Percentiles rank a stretch among this genome's conserved stretches.
Evolutionary conservation across 2,797 vertebrate genomes (phyloP).

Genomic region (Zalophus californianus): DNA sequence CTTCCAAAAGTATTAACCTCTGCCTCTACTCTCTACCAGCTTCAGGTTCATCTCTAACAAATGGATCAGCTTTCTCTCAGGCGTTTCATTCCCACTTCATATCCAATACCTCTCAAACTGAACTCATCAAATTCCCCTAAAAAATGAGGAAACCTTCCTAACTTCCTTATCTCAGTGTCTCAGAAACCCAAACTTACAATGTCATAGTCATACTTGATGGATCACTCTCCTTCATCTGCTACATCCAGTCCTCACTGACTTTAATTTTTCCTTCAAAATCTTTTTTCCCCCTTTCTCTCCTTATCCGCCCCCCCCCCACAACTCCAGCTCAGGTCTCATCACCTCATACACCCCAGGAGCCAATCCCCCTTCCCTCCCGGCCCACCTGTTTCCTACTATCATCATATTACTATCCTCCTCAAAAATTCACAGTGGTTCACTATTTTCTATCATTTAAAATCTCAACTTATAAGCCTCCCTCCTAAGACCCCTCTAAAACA

Average conservation of each 20-base stretch:
- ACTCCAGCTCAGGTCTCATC: background rate
- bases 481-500: background rate
- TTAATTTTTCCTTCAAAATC: background rate
- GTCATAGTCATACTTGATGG: background rate
- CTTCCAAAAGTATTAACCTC: background rate
- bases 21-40: background rate
- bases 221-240: background rate
- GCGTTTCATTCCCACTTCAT: slow-evolving; percentile 1
- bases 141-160: slow-evolving; percentile 6
- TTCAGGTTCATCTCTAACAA: background rate
- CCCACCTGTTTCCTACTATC: background rate
- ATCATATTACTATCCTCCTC: background rate
- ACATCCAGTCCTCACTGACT: background rate
- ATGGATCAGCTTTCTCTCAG: background rate
- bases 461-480: background rate
- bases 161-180: background rate
- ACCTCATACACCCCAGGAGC: background rate
- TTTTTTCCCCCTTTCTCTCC: background rate
- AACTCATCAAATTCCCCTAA: background rate
- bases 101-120: background rate
- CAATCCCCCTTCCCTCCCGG: background rate
- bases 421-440: background rate
- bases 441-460: slow-evolving; percentile 34
- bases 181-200: background rate
- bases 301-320: background rate